Percentiles rank a stretch among this genome's conserved stretches.
These are phyloP conservation scores for Anadara kagoshimensis DNA, from an alignment of 1,140 invertebrate species.

Conservation along the genomic window DNA sequence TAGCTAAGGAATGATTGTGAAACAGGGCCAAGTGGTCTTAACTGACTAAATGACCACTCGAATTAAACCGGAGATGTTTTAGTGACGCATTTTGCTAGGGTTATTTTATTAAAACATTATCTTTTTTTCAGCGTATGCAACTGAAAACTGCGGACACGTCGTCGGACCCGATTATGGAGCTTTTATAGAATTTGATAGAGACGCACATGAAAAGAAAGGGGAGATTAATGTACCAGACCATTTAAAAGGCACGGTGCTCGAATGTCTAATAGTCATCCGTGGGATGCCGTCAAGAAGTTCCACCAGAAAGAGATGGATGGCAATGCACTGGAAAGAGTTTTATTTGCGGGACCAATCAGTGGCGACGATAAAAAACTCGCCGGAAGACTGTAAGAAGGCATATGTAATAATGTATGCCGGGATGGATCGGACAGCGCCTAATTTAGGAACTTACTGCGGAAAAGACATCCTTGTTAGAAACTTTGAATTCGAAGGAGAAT, in stretches of 20 bases:
- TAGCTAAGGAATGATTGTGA: too few species aligned
- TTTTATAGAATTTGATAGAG: constrained; percentile 48
- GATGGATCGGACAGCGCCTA: constrained; percentile 30
- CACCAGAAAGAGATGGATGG: constrained; percentile 37
- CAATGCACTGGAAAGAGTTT: constrained; percentile 46
- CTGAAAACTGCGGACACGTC: constrained; percentile 51
- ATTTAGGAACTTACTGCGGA: constrained; percentile 44
- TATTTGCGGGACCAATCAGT: constrained; percentile 38
- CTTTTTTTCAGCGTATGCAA: constrained; percentile 44
- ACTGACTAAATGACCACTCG: too few species aligned
- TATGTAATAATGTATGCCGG: constrained; percentile 52
- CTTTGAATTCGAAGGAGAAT: constrained; percentile 50
- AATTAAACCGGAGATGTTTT: too few species aligned
- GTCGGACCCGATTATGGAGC: constrained; percentile 46
- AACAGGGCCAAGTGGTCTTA: too few species aligned
- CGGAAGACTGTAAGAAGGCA: constrained; percentile 46
- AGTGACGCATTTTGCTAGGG: too few species aligned
- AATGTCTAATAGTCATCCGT: constrained; percentile 45
- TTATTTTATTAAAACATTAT: too few species aligned
- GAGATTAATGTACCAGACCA: constrained; percentile 7
- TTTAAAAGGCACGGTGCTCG: constrained; percentile 33
- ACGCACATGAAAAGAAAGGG: constrained; percentile 23
- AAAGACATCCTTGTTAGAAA: constrained; percentile 28
- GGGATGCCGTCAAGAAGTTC: constrained; percentile 39
- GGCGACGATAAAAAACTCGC: constrained; percentile 22